phyloP scores from a whole-genome alignment of 2,888 invertebrate genomes.

The Drosophila lacicola region DNA sequence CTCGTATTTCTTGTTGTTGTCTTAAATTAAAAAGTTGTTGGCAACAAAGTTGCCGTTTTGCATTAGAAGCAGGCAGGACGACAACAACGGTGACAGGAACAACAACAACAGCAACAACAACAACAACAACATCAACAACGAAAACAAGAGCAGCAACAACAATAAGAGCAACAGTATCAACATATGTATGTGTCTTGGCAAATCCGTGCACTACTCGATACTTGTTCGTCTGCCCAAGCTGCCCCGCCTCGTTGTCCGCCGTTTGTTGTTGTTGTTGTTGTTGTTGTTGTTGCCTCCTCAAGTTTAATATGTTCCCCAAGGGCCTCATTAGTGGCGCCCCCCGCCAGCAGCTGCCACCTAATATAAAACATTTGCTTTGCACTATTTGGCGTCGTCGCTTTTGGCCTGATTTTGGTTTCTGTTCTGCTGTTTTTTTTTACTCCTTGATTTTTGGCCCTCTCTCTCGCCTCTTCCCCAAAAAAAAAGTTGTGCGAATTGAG shows the following conservation, averaged over 20 bases:
- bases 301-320: slow-evolving; percentile 80
- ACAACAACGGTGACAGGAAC: slow-evolving; percentile 19
- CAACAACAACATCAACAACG: background rate
- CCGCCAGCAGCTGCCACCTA: slow-evolving; percentile 60
- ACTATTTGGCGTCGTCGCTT: slow-evolving; percentile 67
- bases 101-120: slow-evolving; percentile 1
- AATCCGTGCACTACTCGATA: slow-evolving; percentile 44
- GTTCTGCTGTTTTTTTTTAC: slow-evolving; percentile 11
- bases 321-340: slow-evolving; percentile 78
- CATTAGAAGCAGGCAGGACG: slow-evolving; percentile 38
- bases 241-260: background rate
- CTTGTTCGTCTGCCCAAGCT: slow-evolving; percentile 2
- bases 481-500: slow-evolving; percentile 40
- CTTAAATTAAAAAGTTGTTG: slow-evolving; percentile 60
- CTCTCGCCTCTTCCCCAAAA: background rate
- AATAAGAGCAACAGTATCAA: background rate
- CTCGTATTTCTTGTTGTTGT: slow-evolving; percentile 19
- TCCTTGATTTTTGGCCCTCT: too few species aligned
- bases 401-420: slow-evolving; percentile 40
- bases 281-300: slow-evolving; percentile 54
- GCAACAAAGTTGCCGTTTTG: slow-evolving; percentile 52
- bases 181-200: slow-evolving; percentile 20
- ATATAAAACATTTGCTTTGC: slow-evolving; percentile 75
- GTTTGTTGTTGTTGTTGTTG: slow-evolving; percentile 15
- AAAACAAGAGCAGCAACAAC: slow-evolving; percentile 3